A percentile compares a stretch with the other conserved stretches of the same genome.
Conservation (phyloP, 2,888 invertebrate species). For the Atrina japonica region DNA sequence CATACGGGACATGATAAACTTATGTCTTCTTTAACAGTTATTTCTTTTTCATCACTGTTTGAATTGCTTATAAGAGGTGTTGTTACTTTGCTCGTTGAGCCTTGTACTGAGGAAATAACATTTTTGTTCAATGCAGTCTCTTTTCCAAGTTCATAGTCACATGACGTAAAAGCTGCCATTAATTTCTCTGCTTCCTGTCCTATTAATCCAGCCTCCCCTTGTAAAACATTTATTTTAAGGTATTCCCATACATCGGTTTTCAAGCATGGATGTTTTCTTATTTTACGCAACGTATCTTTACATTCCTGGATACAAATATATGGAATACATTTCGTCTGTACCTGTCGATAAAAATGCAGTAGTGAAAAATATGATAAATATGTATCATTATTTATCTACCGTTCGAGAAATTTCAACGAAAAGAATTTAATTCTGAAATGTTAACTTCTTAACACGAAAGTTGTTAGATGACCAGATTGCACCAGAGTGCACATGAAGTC, state of each 20-base stretch:
- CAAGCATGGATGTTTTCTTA: slow-evolving; percentile 28
- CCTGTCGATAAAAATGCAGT: slow-evolving; percentile 13
- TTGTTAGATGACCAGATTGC: too few relatives aligned
- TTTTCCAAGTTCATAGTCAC: slow-evolving; percentile 14
- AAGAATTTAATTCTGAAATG: too few relatives aligned
- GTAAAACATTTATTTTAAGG: slow-evolving; percentile 7
- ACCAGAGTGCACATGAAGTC: too few relatives aligned
- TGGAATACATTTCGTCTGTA: slow-evolving; percentile 27
- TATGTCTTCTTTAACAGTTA: too few relatives aligned
- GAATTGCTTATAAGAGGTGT: too few relatives aligned
- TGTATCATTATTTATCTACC: too few relatives aligned
- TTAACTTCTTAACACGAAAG: too few relatives aligned
- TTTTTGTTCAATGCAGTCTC: not conserved
- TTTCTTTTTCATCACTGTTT: too few relatives aligned
- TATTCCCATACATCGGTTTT: slow-evolving; percentile 31
- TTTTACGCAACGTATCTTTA: slow-evolving; percentile 1
- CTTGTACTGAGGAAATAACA: not conserved
- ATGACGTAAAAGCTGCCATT: slow-evolving; percentile 1
- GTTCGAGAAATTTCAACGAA: too few relatives aligned
- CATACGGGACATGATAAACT: too few relatives aligned
- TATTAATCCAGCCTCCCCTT: not conserved
- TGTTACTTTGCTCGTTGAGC: too few relatives aligned
- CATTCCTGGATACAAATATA: slow-evolving; percentile 34
- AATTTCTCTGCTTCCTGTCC: not conserved
- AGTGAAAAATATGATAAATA: too few relatives aligned